Percentiles rank a stretch among this genome's conserved stretches.
phyloP scores from a whole-genome alignment of 2,888 invertebrate species.

The Achlya flavicornis region DNA sequence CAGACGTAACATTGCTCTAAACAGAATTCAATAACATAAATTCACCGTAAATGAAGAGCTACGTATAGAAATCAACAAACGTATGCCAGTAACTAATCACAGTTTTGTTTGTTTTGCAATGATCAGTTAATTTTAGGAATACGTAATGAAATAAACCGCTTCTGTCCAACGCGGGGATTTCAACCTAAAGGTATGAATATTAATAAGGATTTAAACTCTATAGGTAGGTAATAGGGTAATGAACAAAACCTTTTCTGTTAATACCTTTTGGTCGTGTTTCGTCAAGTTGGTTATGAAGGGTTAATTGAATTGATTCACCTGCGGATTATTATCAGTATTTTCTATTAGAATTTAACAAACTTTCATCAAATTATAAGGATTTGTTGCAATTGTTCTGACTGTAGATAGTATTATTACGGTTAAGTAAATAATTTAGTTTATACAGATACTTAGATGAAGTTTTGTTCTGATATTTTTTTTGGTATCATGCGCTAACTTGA shows the following conservation, averaged over 20 bases:
- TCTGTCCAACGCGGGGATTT: conserved; percentile 34
- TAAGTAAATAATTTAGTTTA: too few relatives aligned
- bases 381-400: background rate
- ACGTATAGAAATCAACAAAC: conserved; percentile 20
- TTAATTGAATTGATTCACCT: background rate
- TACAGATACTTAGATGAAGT: background rate
- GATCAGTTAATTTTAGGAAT: conserved; percentile 50
- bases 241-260: conserved; percentile 5
- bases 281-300: background rate
- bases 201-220: conserved; percentile 37
- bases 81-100: conserved; percentile 32
- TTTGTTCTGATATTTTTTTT: too few relatives aligned
- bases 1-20: background rate
- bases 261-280: conserved; percentile 5
- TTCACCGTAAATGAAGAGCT: background rate
- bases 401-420: background rate
- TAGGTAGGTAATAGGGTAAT: conserved; percentile 19
- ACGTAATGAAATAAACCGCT: conserved; percentile 45
- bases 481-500: too few relatives aligned
- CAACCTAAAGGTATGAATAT: conserved; percentile 45
- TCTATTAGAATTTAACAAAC: background rate
- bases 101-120: conserved; percentile 50
- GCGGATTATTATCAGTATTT: background rate
- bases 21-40: background rate
- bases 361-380: background rate